These are phyloP conservation scores for Mustela lutreola DNA, from an alignment of 2,113 vertebrate genomes.

Conservation along the genomic window DNA sequence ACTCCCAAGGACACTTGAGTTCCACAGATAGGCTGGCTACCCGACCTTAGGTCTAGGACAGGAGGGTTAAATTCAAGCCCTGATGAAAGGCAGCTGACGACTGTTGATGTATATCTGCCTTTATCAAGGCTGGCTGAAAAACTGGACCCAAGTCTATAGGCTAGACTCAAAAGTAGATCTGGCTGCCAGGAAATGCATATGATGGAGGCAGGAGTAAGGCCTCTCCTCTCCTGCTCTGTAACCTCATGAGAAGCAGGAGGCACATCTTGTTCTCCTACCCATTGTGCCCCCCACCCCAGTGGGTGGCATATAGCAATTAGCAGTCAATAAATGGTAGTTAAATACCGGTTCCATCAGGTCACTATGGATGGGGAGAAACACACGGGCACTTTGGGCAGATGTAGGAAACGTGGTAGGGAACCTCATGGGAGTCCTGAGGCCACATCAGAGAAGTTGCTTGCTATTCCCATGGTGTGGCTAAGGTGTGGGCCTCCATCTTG, in stretches of 20 bases:
- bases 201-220: background rate
- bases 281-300: background rate
- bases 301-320: background rate
- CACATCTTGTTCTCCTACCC: background rate
- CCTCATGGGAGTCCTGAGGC: background rate
- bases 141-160: background rate
- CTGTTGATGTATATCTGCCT: background rate
- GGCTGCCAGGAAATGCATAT: background rate
- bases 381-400: background rate
- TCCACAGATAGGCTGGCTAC: background rate
- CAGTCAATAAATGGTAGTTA: background rate
- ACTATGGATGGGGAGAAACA: background rate
- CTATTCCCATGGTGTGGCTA: background rate
- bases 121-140: background rate
- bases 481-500: background rate
- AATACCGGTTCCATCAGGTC: background rate
- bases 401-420: background rate
- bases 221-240: background rate
- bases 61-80: background rate
- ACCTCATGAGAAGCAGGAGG: background rate
- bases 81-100: background rate
- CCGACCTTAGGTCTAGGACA: background rate
- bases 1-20: background rate
- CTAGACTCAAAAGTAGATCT: background rate
- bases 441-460: background rate